phyloP scores from a whole-genome alignment of 30 jellyfish, hydroid and myxozoan species.

The Hydra vulgaris region DNA sequence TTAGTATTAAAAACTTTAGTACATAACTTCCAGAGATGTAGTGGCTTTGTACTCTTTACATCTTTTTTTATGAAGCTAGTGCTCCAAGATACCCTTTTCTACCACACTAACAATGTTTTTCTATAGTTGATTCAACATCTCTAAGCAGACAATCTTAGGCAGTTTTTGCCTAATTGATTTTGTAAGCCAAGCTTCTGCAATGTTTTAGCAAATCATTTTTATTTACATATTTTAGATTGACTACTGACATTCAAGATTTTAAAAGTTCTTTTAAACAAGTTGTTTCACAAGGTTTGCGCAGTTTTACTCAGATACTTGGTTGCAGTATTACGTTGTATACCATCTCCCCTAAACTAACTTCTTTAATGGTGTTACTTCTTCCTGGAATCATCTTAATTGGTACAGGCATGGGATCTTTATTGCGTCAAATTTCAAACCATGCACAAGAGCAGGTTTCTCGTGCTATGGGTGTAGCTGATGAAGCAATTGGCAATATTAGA shows the following conservation, averaged over 20 bases:
- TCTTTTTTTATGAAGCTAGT: too few species aligned
- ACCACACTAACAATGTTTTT: too few species aligned
- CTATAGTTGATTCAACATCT: too few species aligned
- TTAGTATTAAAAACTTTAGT: too few species aligned
- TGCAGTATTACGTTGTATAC: constrained; percentile 67
- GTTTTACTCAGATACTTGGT: constrained; percentile 88
- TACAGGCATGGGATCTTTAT: constrained; percentile 65
- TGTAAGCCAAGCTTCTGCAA: too few species aligned
- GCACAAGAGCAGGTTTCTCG: constrained; percentile 94
- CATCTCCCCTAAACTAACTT: constrained; percentile 82
- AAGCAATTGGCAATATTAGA: constrained; percentile 79
- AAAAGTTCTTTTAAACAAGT: constrained; percentile 94
- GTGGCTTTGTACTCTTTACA: too few species aligned
- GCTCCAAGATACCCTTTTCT: too few species aligned
- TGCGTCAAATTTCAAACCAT: constrained; percentile 58
- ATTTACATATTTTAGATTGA: constrained; percentile 46
- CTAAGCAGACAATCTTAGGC: too few species aligned
- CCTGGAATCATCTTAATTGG: constrained; percentile 86
- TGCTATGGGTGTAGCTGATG: constrained; percentile 92
- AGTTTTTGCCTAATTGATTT: too few species aligned
- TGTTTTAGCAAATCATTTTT: too few species aligned
- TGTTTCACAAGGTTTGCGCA: constrained; percentile 90
- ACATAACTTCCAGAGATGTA: too few species aligned
- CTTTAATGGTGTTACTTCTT: constrained; percentile 56
- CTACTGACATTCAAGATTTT: constrained; percentile 93